phyloP scores from a whole-genome alignment of 2,888 invertebrate species.

The Eugnorisma glareosa region DNA sequence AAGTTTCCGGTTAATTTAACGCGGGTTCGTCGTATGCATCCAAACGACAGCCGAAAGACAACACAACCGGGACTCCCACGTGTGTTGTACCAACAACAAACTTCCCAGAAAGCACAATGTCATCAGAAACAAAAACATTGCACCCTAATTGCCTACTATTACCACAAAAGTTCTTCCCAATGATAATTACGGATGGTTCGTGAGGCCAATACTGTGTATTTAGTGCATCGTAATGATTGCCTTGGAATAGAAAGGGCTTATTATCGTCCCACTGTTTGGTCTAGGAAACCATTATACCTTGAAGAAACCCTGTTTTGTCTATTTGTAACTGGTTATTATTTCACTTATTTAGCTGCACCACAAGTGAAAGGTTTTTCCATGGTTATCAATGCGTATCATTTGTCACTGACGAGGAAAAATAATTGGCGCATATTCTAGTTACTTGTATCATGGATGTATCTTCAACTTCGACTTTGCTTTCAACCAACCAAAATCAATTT shows the following conservation, averaged over 20 bases:
- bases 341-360: background rate
- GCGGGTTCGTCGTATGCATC: slow-evolving; percentile 85
- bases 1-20: slow-evolving; percentile 90
- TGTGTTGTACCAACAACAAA: slow-evolving; percentile 82
- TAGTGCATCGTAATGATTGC: slow-evolving; percentile 64
- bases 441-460: background rate
- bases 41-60: slow-evolving; percentile 75
- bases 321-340: slow-evolving; percentile 37
- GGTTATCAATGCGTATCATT: background rate
- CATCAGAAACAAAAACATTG: slow-evolving; percentile 84
- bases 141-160: slow-evolving; percentile 83
- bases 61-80: slow-evolving; percentile 82
- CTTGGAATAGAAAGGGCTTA: slow-evolving; percentile 50
- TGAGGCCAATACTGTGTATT: slow-evolving; percentile 61
- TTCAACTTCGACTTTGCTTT: background rate
- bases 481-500: background rate
- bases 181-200: slow-evolving; percentile 73
- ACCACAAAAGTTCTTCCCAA: slow-evolving; percentile 76
- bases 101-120: slow-evolving; percentile 87
- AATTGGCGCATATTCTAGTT: background rate
- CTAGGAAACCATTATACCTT: slow-evolving; percentile 41
- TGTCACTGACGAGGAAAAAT: background rate
- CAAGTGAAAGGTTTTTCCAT: background rate
- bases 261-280: slow-evolving; percentile 50
- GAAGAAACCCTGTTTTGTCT: slow-evolving; percentile 23